phyloP scores from a whole-genome alignment of 2,888 invertebrate species.

The Phlogophora meticulosa region DNA sequence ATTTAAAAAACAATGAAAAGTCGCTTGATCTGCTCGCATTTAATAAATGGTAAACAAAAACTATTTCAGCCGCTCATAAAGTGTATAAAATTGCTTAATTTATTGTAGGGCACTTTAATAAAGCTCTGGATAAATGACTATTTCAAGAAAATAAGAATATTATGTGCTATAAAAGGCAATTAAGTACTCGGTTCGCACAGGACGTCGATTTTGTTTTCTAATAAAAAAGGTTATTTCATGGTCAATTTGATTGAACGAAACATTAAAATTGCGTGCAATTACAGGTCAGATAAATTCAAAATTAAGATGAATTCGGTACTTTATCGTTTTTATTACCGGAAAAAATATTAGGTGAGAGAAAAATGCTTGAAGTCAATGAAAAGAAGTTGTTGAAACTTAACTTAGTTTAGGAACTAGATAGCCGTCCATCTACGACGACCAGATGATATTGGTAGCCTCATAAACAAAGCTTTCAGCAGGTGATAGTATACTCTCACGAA shows the following conservation, averaged over 20 bases:
- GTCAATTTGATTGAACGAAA: slow-evolving; percentile 34
- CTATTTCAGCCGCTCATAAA: slow-evolving; percentile 19
- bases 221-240: slow-evolving; percentile 17
- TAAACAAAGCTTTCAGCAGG: too few species aligned
- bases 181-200: slow-evolving; percentile 24
- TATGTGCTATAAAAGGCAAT: slow-evolving; percentile 41
- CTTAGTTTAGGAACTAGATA: background rate
- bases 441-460: background rate
- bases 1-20: slow-evolving; percentile 24
- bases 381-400: background rate
- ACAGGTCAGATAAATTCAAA: slow-evolving; percentile 11
- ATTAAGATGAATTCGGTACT: slow-evolving; percentile 5
- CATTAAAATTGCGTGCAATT: slow-evolving; percentile 22
- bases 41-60: background rate
- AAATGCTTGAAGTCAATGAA: too few species aligned
- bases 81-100: slow-evolving; percentile 42
- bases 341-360: background rate
- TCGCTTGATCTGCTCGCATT: background rate
- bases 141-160: slow-evolving; percentile 15
- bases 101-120: slow-evolving; percentile 22
- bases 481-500: too few species aligned
- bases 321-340: background rate
- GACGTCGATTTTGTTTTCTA: slow-evolving; percentile 17
- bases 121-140: slow-evolving; percentile 27
- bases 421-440: background rate